Evolutionary conservation across 2,797 vertebrate genomes (phyloP), one percentile per base, ranked within the genome.

Genomic region (Rhadinocentrus ornatus): DNA sequence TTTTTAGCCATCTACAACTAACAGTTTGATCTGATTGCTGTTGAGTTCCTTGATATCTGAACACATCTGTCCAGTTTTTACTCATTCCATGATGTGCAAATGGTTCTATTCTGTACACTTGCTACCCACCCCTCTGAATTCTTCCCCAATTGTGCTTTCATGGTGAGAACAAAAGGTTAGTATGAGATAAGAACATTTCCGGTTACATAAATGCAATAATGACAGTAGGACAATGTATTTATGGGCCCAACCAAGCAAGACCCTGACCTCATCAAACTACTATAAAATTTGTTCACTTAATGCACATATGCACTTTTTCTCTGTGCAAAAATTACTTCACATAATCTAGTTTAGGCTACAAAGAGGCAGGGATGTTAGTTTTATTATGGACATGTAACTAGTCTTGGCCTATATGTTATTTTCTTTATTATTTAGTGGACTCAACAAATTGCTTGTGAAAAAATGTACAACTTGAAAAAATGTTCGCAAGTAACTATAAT

Each of bases 181-280:
- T 83, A 74, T 88, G 70, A 76, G 66, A 83, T 73, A 37, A 66
- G 46, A 69, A 12, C 41, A 58, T 77, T 75, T 82, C 61, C 82
- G 72, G 83, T 88, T 74, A 77, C 69, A 80, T 80, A 82, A 87
- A 85, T n/a, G n/a, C 29, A 63, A 18, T 74, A 62, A 79, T 78
- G 71, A 86, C 84, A 84, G 54, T 56, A 41, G 39, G 65, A 12
- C 16, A 55, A 48, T 69, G 46, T 85, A 76, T 91, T 89, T 84
- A 83, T 75, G 56, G 50, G 50, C 70, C 5, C n/a, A 18, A 62
- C 61, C 52, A 54, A 82, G 84, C 65, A 32, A 66, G 71, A 73
- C 69, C 63, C 61, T 81, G 77, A 83, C 84, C 75, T 3, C 18
- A 58, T 29, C 59, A 74, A 73, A 62, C 41, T 44, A 39, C 66